A percentile compares a stretch with the other conserved stretches of the same genome.
Conservation (phyloP, 1,140 invertebrate species). For the Euwallacea fornicatus region DNA sequence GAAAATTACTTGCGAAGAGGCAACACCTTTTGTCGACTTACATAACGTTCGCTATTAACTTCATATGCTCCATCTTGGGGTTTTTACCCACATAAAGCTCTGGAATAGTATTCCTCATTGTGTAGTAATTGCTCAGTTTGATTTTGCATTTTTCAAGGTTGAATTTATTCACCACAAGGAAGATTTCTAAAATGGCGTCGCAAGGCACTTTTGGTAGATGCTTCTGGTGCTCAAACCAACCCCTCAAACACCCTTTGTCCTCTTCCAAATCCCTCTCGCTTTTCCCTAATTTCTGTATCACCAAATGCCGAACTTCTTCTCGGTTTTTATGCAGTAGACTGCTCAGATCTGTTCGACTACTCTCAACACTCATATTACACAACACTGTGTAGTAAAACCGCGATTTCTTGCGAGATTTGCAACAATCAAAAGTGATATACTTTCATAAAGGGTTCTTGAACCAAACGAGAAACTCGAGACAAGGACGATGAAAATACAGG, state of each 20-base stretch:
- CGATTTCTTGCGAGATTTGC: too few species aligned
- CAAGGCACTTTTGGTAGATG: constrained; percentile 31
- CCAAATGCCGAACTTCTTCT: constrained; percentile 7
- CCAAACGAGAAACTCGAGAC: too few species aligned
- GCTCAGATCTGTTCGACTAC: constrained; percentile 1
- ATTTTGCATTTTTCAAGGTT: constrained; percentile 34
- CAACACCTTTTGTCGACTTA: constrained; percentile 2
- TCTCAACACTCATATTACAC: too few species aligned
- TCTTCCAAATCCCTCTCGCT: constrained; percentile 20
- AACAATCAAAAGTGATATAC: too few species aligned
- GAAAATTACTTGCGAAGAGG: background rate
- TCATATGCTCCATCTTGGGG: constrained; percentile 30
- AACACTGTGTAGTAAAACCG: too few species aligned
- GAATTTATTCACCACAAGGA: constrained; percentile 35
- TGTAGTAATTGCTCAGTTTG: constrained; percentile 29
- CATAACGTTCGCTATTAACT: constrained; percentile 12
- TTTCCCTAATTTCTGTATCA: constrained; percentile 22
- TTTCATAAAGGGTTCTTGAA: too few species aligned
- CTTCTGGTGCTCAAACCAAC: constrained; percentile 27
- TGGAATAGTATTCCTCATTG: constrained; percentile 15
- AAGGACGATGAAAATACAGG: too few species aligned
- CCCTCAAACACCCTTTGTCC: constrained; percentile 17
- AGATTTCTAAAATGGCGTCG: constrained; percentile 24
- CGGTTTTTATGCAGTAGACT: constrained; percentile 13
- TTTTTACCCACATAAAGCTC: constrained; percentile 32